Evolutionary conservation across 2,113 vertebrate species (phyloP), one percentile per base, ranked within the genome.

Genomic region (Lepus europaeus): DNA sequence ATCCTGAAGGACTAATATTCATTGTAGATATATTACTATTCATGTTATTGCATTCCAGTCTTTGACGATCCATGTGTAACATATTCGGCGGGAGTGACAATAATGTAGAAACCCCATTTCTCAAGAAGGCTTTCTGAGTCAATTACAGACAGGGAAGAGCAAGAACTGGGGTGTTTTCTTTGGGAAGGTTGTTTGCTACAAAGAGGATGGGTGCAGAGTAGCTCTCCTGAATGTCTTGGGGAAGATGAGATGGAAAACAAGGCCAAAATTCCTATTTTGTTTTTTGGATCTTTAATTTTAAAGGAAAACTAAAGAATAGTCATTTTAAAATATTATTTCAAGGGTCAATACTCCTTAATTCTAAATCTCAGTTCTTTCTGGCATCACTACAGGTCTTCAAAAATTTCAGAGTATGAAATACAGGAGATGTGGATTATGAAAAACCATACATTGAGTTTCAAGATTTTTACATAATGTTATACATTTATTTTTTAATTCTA

Each of bases 31-130:
- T 49, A 61, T 69, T 92, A 31, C 39, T 66, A 19, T 85, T 87
- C 56, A 56, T 84, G 94, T 76, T 88, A 83, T 70, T 84, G n/a
- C 61, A 64, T 79, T 94, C 51, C 89, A 51, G 74, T 70, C 82
- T 93, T 94, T 86, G 87, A 83, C 86, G 90, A 83, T 86, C 27
- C 86, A 68, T 66, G 69, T 77, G 69, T 86, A 82, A 73, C 63
- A 27, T 51, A 79, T 70, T 92, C 0, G 0, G 27, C 78, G 53
- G 82, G 76, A 90, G 22, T 49, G 72, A 89, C 66, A 79, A 95
- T 88, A 82, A 86, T 86, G 74, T 53, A 82, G 56, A 95, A 90
- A 78, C 69, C 31, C 20, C 89, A 66, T 66, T 91, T 89, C 83
- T 94, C 78, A 70, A 76, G 91, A 31, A 76, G 70, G 49, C 73